A percentile compares a stretch with the other conserved stretches of the same genome.
Conservation (phyloP, 2,888 invertebrate genomes). For the Dicranocentrus wangi region DNA sequence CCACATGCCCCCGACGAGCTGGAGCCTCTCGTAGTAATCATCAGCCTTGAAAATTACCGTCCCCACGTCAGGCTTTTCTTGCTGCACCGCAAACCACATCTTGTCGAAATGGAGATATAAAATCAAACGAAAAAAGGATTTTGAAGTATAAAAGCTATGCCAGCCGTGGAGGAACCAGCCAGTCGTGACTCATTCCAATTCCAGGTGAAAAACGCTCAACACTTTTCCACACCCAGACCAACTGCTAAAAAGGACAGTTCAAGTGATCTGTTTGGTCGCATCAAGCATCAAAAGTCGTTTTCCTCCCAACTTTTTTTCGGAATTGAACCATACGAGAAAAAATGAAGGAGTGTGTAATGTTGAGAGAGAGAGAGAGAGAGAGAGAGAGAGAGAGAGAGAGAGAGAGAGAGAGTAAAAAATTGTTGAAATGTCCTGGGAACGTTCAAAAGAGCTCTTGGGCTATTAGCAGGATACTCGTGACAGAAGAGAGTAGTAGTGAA, state of each 20-base stretch:
- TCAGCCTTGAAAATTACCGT: slow-evolving; percentile 55
- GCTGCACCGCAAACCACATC: slow-evolving; percentile 49
- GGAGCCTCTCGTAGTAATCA: slow-evolving; percentile 50
- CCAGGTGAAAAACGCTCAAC: too few relatives aligned
- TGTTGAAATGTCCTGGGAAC: slow-evolving; percentile 29
- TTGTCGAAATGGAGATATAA: too few relatives aligned
- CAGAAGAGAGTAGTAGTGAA: slow-evolving; percentile 33
- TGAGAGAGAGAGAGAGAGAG: too few relatives aligned
- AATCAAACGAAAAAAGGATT: too few relatives aligned
- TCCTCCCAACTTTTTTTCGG: slow-evolving; percentile 22
- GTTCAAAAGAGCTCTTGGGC: slow-evolving; percentile 54
- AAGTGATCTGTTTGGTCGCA: slow-evolving; percentile 33
- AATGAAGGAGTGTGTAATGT: too few relatives aligned
- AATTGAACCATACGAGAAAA: slow-evolving; percentile 26
- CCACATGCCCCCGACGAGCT: slow-evolving; percentile 47
- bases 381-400: too few relatives aligned
- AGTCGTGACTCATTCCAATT: too few relatives aligned
- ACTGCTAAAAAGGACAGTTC: too few relatives aligned
- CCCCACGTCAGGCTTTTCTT: slow-evolving; percentile 54
- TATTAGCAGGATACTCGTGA: slow-evolving; percentile 54
- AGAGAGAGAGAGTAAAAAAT: slow-evolving; percentile 30
- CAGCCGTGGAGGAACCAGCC: too few relatives aligned
- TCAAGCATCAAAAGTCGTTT: too few relatives aligned
- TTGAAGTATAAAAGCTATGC: too few relatives aligned
- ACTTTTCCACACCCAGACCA: too few relatives aligned